Evolutionary conservation across 2,888 invertebrate genomes (phyloP), one percentile per base, ranked within the genome.

Genomic region (Apocheima hispidaria): DNA sequence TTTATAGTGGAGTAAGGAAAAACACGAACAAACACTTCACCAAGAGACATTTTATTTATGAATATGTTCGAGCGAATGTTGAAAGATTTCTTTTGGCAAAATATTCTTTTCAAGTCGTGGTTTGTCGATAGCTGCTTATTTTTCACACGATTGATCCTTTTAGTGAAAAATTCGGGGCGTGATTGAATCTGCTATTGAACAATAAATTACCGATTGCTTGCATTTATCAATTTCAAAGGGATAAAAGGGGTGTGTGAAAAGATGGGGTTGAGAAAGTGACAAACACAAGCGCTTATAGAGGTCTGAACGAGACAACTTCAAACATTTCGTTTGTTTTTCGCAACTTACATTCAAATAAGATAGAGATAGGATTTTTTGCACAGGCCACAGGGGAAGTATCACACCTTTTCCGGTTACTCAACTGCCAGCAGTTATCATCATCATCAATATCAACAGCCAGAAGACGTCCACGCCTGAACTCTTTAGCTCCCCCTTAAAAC

Each of bases 171-270:
- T 59, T 60, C 38, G 48, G 33, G 40, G 43, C 63, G 55, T 60
- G 63, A 69, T 69, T 66, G 66, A 65, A 66, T 63, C 54, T 60
- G 64, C 59, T 64, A 69, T 66, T 63, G 64, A 63, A 65, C 66
- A 65, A 69, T 69, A 66, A 66, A 69, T 69, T 65, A 65, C 53
- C 49, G 41, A 66, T 60, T 54, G 61, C 60, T 58, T 61, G 43
- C 63, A 66, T 69, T 65, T 65, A 60, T 69, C 66, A 69, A 65
- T 61, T 61, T 52, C 53, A 50, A 58, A 63, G 53, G 59, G 64
- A 63, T 65, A 53, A 63, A 64, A 57, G 59, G 59, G 65, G 59
- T 60, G 44, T 54, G 50, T 60, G 46, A 53, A 35, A 38, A 49
- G 60, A 65, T 56, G 49, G 59, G 52, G 54, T 55, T 63, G 58